Evolutionary conservation across 64 coral and sea anemone species (phyloP).

Genomic region (Montipora foliosa): DNA sequence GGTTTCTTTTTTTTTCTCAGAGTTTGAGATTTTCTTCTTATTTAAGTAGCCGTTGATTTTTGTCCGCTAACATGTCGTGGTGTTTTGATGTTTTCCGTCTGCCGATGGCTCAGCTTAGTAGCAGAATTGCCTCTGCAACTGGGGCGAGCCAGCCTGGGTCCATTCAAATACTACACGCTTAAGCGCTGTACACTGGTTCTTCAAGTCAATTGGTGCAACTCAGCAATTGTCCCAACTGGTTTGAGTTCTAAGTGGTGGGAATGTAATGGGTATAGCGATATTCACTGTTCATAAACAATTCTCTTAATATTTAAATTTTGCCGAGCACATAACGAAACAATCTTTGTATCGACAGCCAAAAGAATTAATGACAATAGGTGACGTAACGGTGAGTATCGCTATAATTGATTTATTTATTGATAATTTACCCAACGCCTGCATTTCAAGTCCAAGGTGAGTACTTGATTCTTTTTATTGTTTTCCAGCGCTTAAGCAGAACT

Average conservation of each 20-base stretch:
- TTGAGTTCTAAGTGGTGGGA: background rate
- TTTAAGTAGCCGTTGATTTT: too few relatives aligned
- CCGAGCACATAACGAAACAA: too few relatives aligned
- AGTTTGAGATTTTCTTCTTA: too few relatives aligned
- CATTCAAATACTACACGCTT: background rate
- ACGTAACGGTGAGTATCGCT: too few relatives aligned
- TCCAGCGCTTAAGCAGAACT: too few relatives aligned
- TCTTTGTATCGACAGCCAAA: too few relatives aligned
- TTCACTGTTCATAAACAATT: too few relatives aligned
- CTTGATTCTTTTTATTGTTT: background rate
- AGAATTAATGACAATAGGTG: too few relatives aligned
- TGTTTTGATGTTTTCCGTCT: background rate
- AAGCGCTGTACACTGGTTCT: background rate
- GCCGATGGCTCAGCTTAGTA: background rate
- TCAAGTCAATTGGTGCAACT: background rate
- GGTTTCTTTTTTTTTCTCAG: too few relatives aligned
- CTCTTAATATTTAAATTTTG: too few relatives aligned
- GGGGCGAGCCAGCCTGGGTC: background rate
- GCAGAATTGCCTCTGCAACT: background rate
- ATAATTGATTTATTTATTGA: background rate
- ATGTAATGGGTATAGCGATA: background rate
- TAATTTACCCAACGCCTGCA: background rate
- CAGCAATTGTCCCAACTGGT: background rate
- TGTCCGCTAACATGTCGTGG: too few relatives aligned
- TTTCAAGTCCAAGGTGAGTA: background rate